These are phyloP conservation scores for Tetragonula clypearis DNA, from an alignment of 1,140 invertebrate genomes.

Conservation along the genomic window DNA sequence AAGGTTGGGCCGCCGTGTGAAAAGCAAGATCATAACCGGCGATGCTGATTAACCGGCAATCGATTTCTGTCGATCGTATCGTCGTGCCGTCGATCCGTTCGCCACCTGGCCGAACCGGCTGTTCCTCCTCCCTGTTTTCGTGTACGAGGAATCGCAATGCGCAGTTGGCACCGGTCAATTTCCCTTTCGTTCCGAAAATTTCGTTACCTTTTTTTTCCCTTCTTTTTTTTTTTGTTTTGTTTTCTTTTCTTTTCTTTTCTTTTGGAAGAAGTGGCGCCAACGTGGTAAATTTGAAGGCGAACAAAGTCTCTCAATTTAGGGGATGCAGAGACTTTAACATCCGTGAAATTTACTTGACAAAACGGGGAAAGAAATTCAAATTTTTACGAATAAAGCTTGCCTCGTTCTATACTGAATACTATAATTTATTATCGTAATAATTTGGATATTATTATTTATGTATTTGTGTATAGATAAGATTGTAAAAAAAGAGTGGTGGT, in stretches of 20 bases:
- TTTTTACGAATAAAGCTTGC: not conserved
- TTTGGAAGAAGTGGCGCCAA: not conserved
- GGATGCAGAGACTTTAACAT: not conserved
- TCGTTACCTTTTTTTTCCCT: not conserved
- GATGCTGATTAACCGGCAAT: slow-evolving; percentile 38
- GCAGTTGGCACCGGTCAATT: slow-evolving; percentile 18
- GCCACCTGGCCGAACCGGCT: slow-evolving; percentile 54
- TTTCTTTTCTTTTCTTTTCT: not conserved
- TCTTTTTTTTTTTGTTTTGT: too few relatives aligned
- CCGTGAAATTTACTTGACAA: not conserved
- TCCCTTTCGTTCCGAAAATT: slow-evolving; percentile 5
- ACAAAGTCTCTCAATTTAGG: not conserved
- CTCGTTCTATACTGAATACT: too few relatives aligned
- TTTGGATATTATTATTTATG: too few relatives aligned
- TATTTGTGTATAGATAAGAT: too few relatives aligned
- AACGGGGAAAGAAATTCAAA: not conserved
- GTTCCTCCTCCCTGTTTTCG: slow-evolving; percentile 16
- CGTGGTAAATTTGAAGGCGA: not conserved
- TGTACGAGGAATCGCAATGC: slow-evolving; percentile 28
- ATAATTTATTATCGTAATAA: too few relatives aligned
- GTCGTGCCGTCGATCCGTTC: slow-evolving; percentile 34
- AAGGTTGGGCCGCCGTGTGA: slow-evolving; percentile 23
- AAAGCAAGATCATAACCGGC: slow-evolving; percentile 35
- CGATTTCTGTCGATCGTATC: slow-evolving; percentile 53
- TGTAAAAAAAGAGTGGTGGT: too few relatives aligned